Base-by-base conservation (phyloP, 2,888 invertebrate genomes). In the Limenitis camilla region DNA sequence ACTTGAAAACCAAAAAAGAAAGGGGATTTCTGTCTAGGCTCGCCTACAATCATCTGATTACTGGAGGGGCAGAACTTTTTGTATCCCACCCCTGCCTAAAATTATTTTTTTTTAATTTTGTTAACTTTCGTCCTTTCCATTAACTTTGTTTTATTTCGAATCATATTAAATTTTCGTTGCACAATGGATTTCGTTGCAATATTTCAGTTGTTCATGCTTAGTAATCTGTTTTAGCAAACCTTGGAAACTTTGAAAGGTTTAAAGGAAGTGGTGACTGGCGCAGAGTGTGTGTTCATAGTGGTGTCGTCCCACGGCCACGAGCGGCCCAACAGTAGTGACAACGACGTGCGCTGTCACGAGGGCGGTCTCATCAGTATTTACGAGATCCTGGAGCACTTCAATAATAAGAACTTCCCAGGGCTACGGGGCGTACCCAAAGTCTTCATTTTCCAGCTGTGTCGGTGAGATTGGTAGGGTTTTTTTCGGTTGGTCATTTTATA, bases 381-480 rank as follows among this genome's bases (percentile, higher is more conserved):
- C 19, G 78, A 88, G 42, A 87, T 94, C 62, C 75, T 92, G 31
- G 79, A 89, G 33, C 81, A 88, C 63, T 93, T 93, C 74, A 88
- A 88, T 65, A 89, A 90, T 64, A 63, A 67, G 10, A 80, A 78
- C 49, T 90, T 91, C 69, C 81, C 82, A 0, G 68, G 72, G 49
- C 79, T 93, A 54, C 64, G 71, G 7, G 81, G 88, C 48, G 90
- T 92, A 65, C 93, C 93, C 27, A 93, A 93, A 78, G 90, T 94
- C 50, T 91, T 93, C 67, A 87, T 94, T 53, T 92, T 93, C 68
- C 93, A 93, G 68, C 90, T 90, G 60, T 93, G 93, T 76, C 88
- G 92, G 91, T 84, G 4, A 56, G 67, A 59, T 6, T 19, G 0
- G 9, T 32, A 29, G 6, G 10, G 2, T 19, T n/a, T 32, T 7